phyloP scores from a whole-genome alignment of 2,888 invertebrate species.

The Ormyrus nitidulus region DNA sequence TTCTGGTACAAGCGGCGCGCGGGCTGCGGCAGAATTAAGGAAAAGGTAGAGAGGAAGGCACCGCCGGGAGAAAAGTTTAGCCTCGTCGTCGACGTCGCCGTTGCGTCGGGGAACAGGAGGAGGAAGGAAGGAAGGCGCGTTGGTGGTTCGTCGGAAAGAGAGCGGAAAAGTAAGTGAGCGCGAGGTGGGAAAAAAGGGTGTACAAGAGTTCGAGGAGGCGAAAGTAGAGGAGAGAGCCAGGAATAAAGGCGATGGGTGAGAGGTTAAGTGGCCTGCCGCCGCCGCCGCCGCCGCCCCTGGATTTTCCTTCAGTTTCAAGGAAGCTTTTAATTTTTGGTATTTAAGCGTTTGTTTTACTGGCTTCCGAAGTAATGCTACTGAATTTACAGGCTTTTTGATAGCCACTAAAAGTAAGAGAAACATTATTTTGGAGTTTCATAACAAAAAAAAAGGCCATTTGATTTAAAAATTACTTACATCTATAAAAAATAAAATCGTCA shows the following conservation, averaged over 20 bases:
- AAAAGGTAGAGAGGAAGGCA: constrained; percentile 26
- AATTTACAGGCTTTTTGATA: no score
- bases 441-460: no score
- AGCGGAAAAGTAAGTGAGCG: constrained; percentile 49
- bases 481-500: no score
- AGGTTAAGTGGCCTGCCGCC: constrained; percentile 48
- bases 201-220: constrained; percentile 21
- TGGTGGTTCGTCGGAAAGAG: not conserved
- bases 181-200: constrained; percentile 24
- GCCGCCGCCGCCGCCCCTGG: not conserved
- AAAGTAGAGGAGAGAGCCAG: not conserved
- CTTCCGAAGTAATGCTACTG: not conserved
- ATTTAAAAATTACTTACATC: no score
- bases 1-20: not conserved
- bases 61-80: not conserved
- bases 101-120: not conserved
- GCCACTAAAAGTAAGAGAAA: no score
- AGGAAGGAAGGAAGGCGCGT: constrained; percentile 21
- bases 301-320: constrained; percentile 18
- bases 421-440: no score
- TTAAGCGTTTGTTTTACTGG: not conserved
- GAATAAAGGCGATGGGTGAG: constrained; percentile 18
- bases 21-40: constrained; percentile 26
- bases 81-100: not conserved
- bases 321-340: constrained; percentile 42